Base-by-base conservation (phyloP, 2,888 invertebrate genomes). In the Azorinus chamasolen region DNA sequence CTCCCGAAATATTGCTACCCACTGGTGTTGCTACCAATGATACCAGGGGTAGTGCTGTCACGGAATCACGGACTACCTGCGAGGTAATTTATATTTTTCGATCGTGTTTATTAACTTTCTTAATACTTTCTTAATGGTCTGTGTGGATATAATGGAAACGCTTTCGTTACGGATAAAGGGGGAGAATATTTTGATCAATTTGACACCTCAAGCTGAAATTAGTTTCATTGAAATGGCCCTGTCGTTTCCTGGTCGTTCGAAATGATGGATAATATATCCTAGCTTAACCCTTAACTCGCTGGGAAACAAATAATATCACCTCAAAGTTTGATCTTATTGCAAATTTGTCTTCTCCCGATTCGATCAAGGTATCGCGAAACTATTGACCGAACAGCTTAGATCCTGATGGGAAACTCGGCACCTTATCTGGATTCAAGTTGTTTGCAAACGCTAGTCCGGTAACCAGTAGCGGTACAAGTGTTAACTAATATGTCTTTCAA, bases 51-150 rank as follows among this genome's bases (percentile, higher is more conserved):
- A 4, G 32, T 32, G 32, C 32, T 32, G 32, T 32, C 32, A 32
- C 32, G 32, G 32, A n/a, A 20, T 24, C 25, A 12, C 18, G 57
- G 73, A 45, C 70, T 73, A 58, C 80, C 80, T 70, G 77, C 74
- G 54, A 73, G 59, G 80, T 66, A 76, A 80, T 80, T 80, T 76
- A 80, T 80, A 80, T 65, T 62, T 72, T 80, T 73, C 65, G 62
- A 73, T 77, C 70, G 77, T 70, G 70, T 77, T 77, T 76, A 76
- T 80, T 76, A 76, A 76, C 73, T 73, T 77, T 73, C 71, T 80
- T 62, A 76, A 80, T 70, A 70, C 73, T 65, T 77, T 74, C 64
- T 76, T 61, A 77, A 76, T 74, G 66, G 76, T 72, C 70, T 73
- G 70, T 80, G 46, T 70, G 76, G 59, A 55, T 48, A 70, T 77